phyloP scores from a whole-genome alignment of 1,140 invertebrate species.

The Oncopeltus fasciatus region DNA sequence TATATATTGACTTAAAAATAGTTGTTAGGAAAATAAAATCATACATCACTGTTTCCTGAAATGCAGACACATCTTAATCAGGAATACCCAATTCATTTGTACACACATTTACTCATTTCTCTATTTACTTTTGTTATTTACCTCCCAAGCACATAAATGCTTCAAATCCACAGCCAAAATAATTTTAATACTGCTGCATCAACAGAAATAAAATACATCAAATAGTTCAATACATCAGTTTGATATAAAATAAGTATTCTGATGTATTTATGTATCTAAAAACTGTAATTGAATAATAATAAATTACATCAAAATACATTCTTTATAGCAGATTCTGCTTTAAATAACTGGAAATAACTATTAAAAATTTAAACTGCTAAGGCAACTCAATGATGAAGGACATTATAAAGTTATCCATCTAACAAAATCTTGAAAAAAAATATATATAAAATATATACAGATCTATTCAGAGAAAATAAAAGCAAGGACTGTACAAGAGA shows the following conservation, averaged over 20 bases:
- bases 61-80: too few relatives aligned
- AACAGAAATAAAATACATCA: too few relatives aligned
- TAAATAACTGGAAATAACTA: too few relatives aligned
- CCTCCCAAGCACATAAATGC: background rate
- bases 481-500: background rate
- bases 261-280: too few relatives aligned
- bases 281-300: too few relatives aligned
- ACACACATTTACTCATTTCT: background rate
- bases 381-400: background rate
- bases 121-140: background rate
- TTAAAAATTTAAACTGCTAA: background rate
- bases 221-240: too few relatives aligned
- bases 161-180: constrained; percentile 1
- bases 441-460: constrained; percentile 1
- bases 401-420: background rate
- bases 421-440: background rate
- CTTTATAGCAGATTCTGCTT: too few relatives aligned
- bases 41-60: too few relatives aligned
- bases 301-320: too few relatives aligned
- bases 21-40: too few relatives aligned
- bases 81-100: background rate
- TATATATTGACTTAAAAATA: too few relatives aligned
- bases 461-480: background rate
- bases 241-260: too few relatives aligned
- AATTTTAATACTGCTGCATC: background rate